Evolutionary conservation across 1,140 invertebrate genomes (phyloP).

Genomic region (Metopolophium dirhodum): DNA sequence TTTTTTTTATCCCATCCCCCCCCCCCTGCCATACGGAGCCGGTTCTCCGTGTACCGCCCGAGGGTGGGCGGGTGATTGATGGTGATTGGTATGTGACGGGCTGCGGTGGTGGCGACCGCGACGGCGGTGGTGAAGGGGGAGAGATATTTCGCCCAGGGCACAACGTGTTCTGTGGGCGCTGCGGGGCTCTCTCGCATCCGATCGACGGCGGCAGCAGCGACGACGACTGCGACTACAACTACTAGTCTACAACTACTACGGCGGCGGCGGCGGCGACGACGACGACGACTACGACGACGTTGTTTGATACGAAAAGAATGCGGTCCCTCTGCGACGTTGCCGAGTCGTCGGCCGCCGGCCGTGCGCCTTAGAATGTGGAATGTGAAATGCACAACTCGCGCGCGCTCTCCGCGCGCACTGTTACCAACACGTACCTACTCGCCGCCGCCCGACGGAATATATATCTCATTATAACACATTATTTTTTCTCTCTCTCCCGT

Average conservation of each 20-base stretch:
- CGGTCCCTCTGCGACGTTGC: slow-evolving; percentile 55
- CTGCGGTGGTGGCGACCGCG: slow-evolving; percentile 61
- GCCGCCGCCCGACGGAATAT: background rate
- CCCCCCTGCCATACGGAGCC: background rate
- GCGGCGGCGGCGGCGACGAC: background rate
- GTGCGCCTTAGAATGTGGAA: slow-evolving; percentile 55
- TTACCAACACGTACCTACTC: slow-evolving; percentile 50
- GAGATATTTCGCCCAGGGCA: slow-evolving; percentile 38
- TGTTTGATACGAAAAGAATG: slow-evolving; percentile 57
- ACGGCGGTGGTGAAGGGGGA: background rate
- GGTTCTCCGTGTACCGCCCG: slow-evolving; percentile 62
- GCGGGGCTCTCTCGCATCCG: slow-evolving; percentile 57
- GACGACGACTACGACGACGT: slow-evolving; percentile 43
- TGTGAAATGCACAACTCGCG: slow-evolving; percentile 52
- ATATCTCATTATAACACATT: slow-evolving; percentile 49
- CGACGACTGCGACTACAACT: background rate
- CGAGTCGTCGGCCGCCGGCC: slow-evolving; percentile 19
- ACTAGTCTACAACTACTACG: no score
- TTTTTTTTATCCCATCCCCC: background rate
- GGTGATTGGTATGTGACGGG: slow-evolving; percentile 7
- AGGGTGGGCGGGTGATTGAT: slow-evolving; percentile 61
- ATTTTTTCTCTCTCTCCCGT: background rate
- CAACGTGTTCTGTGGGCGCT: slow-evolving; percentile 58
- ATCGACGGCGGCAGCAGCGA: background rate
- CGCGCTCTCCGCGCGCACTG: slow-evolving; percentile 40